phyloP scores from a whole-genome alignment of 1,140 invertebrate genomes.

The Drosophila oshimai region DNA sequence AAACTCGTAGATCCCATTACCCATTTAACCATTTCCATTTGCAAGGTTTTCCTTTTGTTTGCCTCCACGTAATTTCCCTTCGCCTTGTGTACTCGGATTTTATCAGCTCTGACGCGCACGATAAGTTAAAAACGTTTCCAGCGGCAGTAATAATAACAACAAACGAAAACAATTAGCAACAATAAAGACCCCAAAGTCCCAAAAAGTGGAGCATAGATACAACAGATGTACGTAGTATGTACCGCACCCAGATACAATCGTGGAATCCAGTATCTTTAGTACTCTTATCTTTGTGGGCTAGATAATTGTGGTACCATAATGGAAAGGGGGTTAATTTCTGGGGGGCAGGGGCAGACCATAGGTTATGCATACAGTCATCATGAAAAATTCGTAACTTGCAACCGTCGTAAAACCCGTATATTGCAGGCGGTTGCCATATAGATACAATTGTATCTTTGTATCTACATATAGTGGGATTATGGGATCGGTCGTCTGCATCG shows the following conservation, averaged over 20 bases:
- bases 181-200: conserved; percentile 29
- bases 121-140: conserved; percentile 53
- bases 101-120: conserved; percentile 55
- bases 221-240: conserved; percentile 38
- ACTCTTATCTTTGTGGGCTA: conserved; percentile 25
- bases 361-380: conserved; percentile 46
- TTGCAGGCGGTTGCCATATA: not conserved
- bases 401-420: conserved; percentile 1
- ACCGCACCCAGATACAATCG: conserved; percentile 37
- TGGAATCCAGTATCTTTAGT: conserved; percentile 21
- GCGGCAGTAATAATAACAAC: conserved; percentile 45
- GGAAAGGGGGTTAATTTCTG: conserved; percentile 26
- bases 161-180: conserved; percentile 72
- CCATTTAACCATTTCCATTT: conserved; percentile 20
- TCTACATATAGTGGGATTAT: conserved; percentile 35
- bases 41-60: conserved; percentile 16
- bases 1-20: not conserved
- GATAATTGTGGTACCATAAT: conserved; percentile 31
- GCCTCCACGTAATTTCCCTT: not conserved
- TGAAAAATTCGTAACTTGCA: conserved; percentile 63
- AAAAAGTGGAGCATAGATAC: conserved; percentile 53
- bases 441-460: conserved; percentile 1
- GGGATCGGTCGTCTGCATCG: conserved; percentile 42
- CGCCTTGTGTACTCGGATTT: conserved; percentile 44
- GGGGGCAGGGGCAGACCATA: conserved; percentile 20